Conservation (phyloP, 2,797 vertebrate genomes). For the Acanthiza pusilla region DNA sequence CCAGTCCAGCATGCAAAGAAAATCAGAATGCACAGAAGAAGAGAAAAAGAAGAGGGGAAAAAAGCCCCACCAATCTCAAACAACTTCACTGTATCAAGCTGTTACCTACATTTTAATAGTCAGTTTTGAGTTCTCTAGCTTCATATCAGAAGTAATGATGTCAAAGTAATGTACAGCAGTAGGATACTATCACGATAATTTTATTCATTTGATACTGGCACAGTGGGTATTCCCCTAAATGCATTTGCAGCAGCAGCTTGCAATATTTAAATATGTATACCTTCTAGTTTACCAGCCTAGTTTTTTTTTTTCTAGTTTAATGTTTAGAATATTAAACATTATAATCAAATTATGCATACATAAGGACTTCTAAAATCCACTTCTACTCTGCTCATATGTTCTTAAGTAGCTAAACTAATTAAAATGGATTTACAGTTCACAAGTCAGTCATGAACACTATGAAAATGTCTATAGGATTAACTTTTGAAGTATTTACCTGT, state of each 20-base stretch:
- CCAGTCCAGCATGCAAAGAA: neutral
- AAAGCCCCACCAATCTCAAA: neutral
- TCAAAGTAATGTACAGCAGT: neutral
- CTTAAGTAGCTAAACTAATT: neutral
- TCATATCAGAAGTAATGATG: neutral
- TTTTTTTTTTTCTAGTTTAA: too few relatives aligned
- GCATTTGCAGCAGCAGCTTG: neutral
- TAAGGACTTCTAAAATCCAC: neutral
- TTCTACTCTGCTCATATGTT: neutral
- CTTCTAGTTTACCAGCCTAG: neutral
- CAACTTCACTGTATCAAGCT: neutral
- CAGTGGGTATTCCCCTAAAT: neutral
- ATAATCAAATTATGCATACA: neutral
- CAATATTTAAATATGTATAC: neutral
- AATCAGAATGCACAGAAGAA: neutral
- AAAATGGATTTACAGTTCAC: neutral
- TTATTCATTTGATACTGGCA: neutral
- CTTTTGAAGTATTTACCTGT: conserved; percentile 80
- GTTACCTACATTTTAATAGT: neutral
- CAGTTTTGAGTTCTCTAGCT: neutral
- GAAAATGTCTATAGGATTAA: neutral
- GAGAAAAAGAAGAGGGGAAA: neutral
- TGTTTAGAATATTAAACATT: neutral
- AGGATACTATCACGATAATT: neutral
- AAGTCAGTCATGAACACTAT: neutral